Evolutionary conservation across 1,140 invertebrate genomes (phyloP), one percentile per base, ranked within the genome.

Genomic region (Luehdorfia chinensis): DNA sequence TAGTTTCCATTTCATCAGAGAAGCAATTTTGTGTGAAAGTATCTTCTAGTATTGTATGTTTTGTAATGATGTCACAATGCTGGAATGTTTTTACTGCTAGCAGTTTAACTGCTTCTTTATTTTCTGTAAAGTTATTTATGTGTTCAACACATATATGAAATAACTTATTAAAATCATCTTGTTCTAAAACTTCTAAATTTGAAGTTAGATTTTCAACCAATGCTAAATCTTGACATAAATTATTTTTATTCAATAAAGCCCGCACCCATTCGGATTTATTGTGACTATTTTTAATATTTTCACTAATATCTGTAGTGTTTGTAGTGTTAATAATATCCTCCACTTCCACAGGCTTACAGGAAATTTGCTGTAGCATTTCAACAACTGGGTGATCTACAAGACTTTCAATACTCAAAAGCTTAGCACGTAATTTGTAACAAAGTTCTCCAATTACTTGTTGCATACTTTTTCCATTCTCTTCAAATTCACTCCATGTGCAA

Each of bases 401-500:
- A 48, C 27, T 50, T 25, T 31, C 49, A 11, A 75, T 51, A 37
- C 47, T 48, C 8, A 61, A 6, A 34, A 73, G 27, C 39, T 60
- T 47, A 15, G 30, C 51, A 7, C 51, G 58, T 8, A 83, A 46
- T 48, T 69, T 73, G 39, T 74, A 65, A 47, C 66, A 70, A 2
- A 76, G 32, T 46, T 81, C 70, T 15, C 78, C 78, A 47, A 86
- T 68, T 25, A 32, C 55, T 50, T 75, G 65, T 45, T 86, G 83
- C 70, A 81, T 74, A 19, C 37, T 79, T 59, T 63, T 63, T 6
- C 65, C 67, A 47, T 65, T 57, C 14, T 77, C 67, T 56, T 74
- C 69, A 76, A 68, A 83, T 50, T 86, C 83, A 64, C 75, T 81
- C 83, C 83, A 86, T 9, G 78, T 66, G 66, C 83, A 86, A 54